Conservation (phyloP, 2,888 invertebrate species). For the Entomobrya multifasciata region DNA sequence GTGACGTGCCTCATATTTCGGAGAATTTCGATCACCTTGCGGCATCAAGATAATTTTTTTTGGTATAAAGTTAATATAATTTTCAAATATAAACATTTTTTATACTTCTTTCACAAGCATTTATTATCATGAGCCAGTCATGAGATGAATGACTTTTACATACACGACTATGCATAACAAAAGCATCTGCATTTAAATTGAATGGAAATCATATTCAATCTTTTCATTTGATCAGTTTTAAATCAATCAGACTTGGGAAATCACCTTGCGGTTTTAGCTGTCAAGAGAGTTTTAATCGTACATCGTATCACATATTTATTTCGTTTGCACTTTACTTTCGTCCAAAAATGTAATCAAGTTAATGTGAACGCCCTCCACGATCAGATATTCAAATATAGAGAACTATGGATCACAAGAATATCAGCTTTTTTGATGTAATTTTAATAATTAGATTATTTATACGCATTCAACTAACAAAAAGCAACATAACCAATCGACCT, state of each 20-base stretch:
- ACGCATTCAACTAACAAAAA: conserved; percentile 14
- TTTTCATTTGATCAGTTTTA: conserved; percentile 20
- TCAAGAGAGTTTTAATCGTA: conserved; percentile 37
- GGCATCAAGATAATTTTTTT: conserved; percentile 35
- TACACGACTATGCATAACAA: not conserved
- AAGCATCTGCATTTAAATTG: conserved; percentile 23
- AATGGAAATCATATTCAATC: conserved; percentile 64
- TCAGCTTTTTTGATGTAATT: conserved; percentile 50
- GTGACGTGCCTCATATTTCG: conserved; percentile 44
- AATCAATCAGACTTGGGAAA: conserved; percentile 63
- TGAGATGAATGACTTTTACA: conserved; percentile 15
- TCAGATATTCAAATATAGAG: conserved; percentile 47
- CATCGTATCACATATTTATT: conserved; percentile 42
- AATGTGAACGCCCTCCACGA: conserved; percentile 64
- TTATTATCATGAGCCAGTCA: not conserved
- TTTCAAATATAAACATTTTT: not conserved
- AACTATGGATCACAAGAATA: not conserved
- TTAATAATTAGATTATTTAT: conserved; percentile 46
- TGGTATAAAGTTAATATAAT: not conserved
- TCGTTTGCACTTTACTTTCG: conserved; percentile 47
- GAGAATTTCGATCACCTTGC: conserved; percentile 64
- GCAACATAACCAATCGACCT: not conserved
- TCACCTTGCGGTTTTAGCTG: conserved; percentile 70
- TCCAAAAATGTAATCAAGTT: conserved; percentile 2
- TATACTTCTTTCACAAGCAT: not conserved